phyloP scores from a whole-genome alignment of 2,797 vertebrate species.

The Limosa lapponica region DNA sequence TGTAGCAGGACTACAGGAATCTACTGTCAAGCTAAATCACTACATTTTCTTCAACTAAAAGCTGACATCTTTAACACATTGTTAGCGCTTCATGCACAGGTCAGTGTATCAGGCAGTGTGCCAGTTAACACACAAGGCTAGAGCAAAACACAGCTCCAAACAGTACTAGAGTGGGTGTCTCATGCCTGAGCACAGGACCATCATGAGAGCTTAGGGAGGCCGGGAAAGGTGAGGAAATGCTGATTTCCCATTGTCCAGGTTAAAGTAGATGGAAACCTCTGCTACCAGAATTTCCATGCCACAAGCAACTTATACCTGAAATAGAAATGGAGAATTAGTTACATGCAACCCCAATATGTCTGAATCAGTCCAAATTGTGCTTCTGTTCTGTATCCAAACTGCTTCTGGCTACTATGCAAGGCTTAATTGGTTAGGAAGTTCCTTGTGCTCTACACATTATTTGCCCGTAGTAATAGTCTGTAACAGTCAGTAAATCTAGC shows the following conservation, averaged over 20 bases:
- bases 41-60: conserved; percentile 16
- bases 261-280: background rate
- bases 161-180: background rate
- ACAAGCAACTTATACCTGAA: conserved; percentile 40
- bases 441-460: background rate
- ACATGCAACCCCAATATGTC: background rate
- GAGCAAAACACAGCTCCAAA: background rate
- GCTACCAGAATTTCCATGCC: background rate
- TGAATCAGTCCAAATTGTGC: background rate
- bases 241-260: background rate
- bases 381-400: background rate
- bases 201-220: background rate
- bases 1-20: background rate
- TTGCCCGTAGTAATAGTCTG: background rate
- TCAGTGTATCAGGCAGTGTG: background rate
- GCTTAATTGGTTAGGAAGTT: background rate
- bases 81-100: background rate
- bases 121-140: background rate
- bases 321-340: conserved; percentile 42
- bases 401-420: background rate
- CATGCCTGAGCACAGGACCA: background rate
- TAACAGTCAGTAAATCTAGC: background rate
- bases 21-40: background rate
- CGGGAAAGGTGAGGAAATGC: background rate
- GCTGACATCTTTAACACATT: background rate